Percentiles rank a stretch among this genome's conserved stretches.
phyloP scores from a whole-genome alignment of 2,888 invertebrate species.

The Clostera curtula region DNA sequence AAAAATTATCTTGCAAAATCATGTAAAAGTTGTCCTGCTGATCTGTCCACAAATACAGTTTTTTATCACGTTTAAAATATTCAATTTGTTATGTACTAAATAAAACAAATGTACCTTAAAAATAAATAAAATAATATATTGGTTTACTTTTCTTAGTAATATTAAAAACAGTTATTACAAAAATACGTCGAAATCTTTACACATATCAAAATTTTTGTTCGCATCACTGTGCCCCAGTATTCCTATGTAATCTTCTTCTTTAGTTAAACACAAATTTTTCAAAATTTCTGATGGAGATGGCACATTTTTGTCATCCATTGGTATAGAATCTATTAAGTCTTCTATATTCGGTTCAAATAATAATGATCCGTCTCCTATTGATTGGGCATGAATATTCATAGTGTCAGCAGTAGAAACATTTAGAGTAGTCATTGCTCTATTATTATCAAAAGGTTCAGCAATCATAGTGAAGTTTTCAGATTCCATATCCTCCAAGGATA shows the following conservation, averaged over 20 bases:
- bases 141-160: too few relatives aligned
- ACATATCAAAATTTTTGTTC: conserved; percentile 25
- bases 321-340: conserved; percentile 44
- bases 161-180: too few relatives aligned
- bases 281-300: conserved; percentile 80
- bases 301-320: conserved; percentile 61
- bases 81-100: not conserved
- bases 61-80: too few relatives aligned
- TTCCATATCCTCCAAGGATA: conserved; percentile 66
- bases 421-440: conserved; percentile 6
- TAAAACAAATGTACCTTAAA: not conserved
- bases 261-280: conserved; percentile 76
- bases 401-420: too few relatives aligned
- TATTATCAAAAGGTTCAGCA: conserved; percentile 35
- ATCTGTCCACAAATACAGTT: too few relatives aligned
- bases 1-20: too few relatives aligned
- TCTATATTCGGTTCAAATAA: conserved; percentile 53
- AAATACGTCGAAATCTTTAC: conserved; percentile 35
- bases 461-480: conserved; percentile 58
- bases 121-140: not conserved
- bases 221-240: conserved; percentile 21
- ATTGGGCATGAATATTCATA: conserved; percentile 7
- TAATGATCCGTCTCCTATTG: conserved; percentile 32
- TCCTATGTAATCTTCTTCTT: conserved; percentile 48
- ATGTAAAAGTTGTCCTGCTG: too few relatives aligned